These are phyloP conservation scores for Chironomus tepperi DNA, from an alignment of 1,140 invertebrate species.

Conservation along the genomic window DNA sequence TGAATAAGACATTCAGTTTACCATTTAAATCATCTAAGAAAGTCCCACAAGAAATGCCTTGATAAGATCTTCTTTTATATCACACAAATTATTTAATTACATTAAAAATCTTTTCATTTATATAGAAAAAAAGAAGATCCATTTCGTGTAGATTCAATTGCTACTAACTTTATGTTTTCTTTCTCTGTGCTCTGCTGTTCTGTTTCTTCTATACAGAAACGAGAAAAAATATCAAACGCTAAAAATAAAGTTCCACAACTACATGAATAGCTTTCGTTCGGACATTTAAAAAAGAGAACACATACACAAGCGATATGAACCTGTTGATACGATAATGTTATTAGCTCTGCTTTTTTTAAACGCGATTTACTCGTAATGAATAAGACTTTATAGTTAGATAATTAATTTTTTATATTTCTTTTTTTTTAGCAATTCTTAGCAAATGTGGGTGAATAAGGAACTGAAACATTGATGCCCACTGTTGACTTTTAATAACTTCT, in stretches of 20 bases:
- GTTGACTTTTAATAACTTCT: no score
- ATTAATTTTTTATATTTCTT: no score
- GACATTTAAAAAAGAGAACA: background rate
- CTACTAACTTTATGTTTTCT: background rate
- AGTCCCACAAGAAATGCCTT: no score
- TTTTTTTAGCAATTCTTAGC: background rate
- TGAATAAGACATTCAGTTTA: no score
- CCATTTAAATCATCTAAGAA: no score
- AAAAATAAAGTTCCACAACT: conserved; percentile 13
- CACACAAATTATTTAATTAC: no score
- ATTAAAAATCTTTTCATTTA: no score
- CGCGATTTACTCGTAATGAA: background rate
- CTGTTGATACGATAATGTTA: conserved; percentile 17
- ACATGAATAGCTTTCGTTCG: background rate
- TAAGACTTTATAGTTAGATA: background rate
- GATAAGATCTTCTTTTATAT: no score
- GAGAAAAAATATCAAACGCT: conserved; percentile 13
- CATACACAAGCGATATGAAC: conserved; percentile 16
- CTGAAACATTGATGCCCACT: background rate
- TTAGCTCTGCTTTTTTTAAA: background rate
- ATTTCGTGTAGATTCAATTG: background rate
- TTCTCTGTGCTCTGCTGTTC: background rate
- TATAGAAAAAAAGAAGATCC: no score
- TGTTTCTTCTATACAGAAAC: background rate
- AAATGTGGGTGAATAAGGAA: background rate